phyloP scores from a whole-genome alignment of 2,888 invertebrate species.

The Drosophila rubida region DNA sequence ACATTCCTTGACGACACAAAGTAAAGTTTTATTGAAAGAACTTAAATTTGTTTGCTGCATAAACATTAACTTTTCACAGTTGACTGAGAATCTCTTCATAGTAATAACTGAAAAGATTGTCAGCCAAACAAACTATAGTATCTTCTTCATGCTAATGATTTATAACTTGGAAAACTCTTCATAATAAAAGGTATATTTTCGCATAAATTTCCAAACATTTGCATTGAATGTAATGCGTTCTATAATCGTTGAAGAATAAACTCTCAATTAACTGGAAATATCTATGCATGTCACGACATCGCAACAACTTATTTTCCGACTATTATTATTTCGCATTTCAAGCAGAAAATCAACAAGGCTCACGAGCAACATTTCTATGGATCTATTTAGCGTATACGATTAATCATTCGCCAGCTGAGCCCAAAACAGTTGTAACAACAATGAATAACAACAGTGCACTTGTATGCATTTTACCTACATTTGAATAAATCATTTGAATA shows the following conservation, averaged over 20 bases:
- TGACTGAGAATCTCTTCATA: neutral
- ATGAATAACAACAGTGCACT: conserved; percentile 8
- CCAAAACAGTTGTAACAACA: conserved; percentile 26
- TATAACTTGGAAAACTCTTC: neutral
- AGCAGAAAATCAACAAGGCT: conserved; percentile 8
- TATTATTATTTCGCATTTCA: conserved; percentile 5
- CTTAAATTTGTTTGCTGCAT: neutral
- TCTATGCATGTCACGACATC: conserved; percentile 10
- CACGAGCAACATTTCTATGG: conserved; percentile 5
- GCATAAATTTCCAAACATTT: conserved; percentile 9
- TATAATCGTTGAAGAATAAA: conserved; percentile 5
- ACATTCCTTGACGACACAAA: no score
- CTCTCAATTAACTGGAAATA: conserved; percentile 9
- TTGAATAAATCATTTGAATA: conserved; percentile 47
- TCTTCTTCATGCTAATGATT: neutral
- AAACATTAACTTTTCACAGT: neutral
- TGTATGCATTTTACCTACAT: neutral
- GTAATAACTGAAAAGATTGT: no score
- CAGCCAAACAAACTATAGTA: neutral
- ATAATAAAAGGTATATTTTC: neutral
- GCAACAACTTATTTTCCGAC: conserved; percentile 1
- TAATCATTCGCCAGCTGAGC: conserved; percentile 23
- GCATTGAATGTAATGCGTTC: conserved; percentile 4
- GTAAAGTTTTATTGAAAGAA: no score
- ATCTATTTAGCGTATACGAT: conserved; percentile 19